phyloP scores from a whole-genome alignment of 2,888 invertebrate species.

The Drosophila ustulata region DNA sequence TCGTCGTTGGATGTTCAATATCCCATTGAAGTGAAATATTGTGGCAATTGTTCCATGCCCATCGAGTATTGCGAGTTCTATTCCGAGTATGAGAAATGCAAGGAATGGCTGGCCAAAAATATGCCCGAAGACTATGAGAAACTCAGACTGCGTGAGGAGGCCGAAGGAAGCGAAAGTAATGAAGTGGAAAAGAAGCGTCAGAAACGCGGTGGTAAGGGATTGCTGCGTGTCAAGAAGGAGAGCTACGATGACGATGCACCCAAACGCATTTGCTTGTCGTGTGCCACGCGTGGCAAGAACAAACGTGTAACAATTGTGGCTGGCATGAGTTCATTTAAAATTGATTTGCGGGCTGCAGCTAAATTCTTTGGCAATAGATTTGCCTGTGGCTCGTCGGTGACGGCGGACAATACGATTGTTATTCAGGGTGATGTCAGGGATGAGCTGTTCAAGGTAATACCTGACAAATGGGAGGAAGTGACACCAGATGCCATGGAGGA shows the following conservation, averaged over 20 bases:
- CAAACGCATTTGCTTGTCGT: constrained; percentile 34
- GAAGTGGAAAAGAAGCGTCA: constrained; percentile 44
- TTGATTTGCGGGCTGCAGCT: constrained; percentile 48
- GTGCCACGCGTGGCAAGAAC: constrained; percentile 48
- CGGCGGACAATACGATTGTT: constrained; percentile 38
- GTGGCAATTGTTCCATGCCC: constrained; percentile 52
- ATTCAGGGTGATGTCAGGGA: constrained; percentile 53
- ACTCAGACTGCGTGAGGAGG: constrained; percentile 23
- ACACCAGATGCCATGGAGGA: constrained; percentile 22
- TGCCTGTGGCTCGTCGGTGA: constrained; percentile 48
- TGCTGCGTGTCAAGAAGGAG: constrained; percentile 37
- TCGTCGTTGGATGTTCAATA: constrained; percentile 22
- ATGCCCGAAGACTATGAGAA: constrained; percentile 47
- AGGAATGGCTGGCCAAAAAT: constrained; percentile 46
- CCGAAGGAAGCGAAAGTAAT: constrained; percentile 8
- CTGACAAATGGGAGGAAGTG: constrained; percentile 46
- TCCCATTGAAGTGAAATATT: constrained; percentile 49
- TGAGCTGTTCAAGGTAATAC: constrained; percentile 39
- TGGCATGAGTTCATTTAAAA: constrained; percentile 39
- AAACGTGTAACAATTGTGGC: constrained; percentile 47
- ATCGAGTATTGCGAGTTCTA: constrained; percentile 53
- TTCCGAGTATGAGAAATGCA: constrained; percentile 52
- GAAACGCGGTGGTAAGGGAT: constrained; percentile 47
- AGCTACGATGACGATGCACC: constrained; percentile 18
- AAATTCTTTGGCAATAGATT: constrained; percentile 52